A percentile compares a stretch with the other conserved stretches of the same genome.
phyloP scores from a whole-genome alignment of 2,113 vertebrate species.

The Anarhynchus alexandrinus region DNA sequence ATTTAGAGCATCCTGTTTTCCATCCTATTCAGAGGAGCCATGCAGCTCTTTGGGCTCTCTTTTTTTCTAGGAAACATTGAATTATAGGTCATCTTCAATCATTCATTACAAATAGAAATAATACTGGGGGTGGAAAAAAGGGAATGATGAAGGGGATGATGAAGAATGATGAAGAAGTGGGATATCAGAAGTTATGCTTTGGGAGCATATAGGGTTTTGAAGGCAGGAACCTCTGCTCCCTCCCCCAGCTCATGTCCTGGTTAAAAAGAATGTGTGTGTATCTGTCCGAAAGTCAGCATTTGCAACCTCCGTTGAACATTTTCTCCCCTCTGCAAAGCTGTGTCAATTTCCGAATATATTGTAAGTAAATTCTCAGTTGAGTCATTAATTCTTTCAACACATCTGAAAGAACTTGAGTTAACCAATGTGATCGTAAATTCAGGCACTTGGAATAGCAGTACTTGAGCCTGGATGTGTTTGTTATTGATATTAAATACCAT shows the following conservation, averaged over 20 bases:
- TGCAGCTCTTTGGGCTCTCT: neutral
- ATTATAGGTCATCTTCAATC: neutral
- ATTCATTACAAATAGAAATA: neutral
- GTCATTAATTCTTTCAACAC: conserved; percentile 24
- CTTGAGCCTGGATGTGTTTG: neutral
- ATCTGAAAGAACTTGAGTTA: neutral
- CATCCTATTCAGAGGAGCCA: neutral
- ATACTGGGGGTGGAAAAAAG: neutral
- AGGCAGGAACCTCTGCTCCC: neutral
- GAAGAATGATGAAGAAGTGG: neutral
- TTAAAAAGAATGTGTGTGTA: rapidly evolving
- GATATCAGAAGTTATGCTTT: neutral
- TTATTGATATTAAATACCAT: neutral
- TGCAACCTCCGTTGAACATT: neutral
- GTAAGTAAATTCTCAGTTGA: neutral
- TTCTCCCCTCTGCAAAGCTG: neutral
- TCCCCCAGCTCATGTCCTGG: neutral
- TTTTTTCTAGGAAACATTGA: neutral
- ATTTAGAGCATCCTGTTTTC: neutral
- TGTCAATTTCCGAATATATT: neutral
- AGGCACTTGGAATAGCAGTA: neutral
- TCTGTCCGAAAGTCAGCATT: rapidly evolving
- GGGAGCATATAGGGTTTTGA: neutral
- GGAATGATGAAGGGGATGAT: too few relatives aligned
- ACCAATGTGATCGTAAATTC: neutral